Base-by-base conservation (phyloP, 92 coral and sea anemone genomes). In the Epizoanthus fatuus region DNA sequence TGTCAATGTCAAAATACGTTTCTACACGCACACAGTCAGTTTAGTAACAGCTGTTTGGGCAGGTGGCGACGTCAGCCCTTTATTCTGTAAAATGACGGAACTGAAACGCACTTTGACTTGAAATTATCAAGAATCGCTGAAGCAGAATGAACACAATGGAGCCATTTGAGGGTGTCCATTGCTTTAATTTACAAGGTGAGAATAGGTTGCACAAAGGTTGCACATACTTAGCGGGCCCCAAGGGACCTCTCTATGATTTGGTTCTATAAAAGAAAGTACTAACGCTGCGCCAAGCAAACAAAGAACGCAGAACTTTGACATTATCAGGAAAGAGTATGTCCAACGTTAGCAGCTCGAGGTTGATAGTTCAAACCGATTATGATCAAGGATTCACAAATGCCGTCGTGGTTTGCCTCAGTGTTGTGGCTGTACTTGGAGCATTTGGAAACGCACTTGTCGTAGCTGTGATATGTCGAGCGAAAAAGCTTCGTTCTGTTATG, bases 401-500 rank as follows among this genome's bases (percentile, higher is more conserved):
- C 2, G 77, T 85, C 10, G 69, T 90, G 4, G 56, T 79, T 8
- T 63, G 88, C 4, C 87, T 94, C 4, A 72, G 95, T 44, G 25
- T 94, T 9, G 94, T 95, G 15, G 90, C 98, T 1, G 49, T 89
- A 14, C 75, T 94, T 13, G 98, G 98, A n/a, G 81, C 87, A 16
- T n/a, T 90, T 0, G 98, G 98, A 3, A 94, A 94, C 65, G 86
- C 75, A 16, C 91, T 94, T 15, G 91, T 94, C 2, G 88, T 94
- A 4, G 93, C 90, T 4, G 95, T 94, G 2, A 92, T 94, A 9
- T 38, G 88, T 45, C 86, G 92, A 69, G 94, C 95, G 25, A 91
- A 93, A 51, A 94, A 94, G 76, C 73, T 94, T 29, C 93, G 92
- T 0, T 92, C 98, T 11, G 98, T 94, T 32, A 94, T 94, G 98